These are phyloP conservation scores for Procambarus virginalis DNA, from an alignment of 1,140 invertebrate genomes.

Conservation along the genomic window DNA sequence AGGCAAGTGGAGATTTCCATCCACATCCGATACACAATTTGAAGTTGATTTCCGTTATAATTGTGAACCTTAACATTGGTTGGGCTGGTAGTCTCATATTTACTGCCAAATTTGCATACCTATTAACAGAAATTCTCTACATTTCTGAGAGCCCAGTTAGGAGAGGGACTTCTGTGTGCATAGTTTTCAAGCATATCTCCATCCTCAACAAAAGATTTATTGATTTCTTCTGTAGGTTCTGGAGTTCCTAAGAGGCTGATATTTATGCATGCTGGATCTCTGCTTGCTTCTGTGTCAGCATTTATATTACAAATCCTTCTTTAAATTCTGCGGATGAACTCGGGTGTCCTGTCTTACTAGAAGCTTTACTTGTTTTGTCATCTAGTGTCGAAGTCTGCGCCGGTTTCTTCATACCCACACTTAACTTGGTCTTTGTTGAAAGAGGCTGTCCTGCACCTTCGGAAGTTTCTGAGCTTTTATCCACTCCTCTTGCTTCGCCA, in stretches of 20 bases:
- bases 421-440: neutral
- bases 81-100: neutral
- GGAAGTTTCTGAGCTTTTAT: neutral
- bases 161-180: slow-evolving; percentile 4
- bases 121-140: neutral
- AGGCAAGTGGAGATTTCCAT: no score
- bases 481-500: neutral
- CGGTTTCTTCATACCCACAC: neutral
- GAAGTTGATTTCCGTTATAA: no score
- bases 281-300: neutral
- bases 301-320: neutral
- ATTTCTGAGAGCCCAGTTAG: slow-evolving; percentile 23
- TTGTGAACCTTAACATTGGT: neutral
- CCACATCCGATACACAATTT: no score
- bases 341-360: neutral
- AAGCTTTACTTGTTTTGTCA: neutral
- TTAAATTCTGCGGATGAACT: neutral
- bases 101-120: neutral
- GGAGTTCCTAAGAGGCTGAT: neutral
- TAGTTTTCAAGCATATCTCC: neutral
- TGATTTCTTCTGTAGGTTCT: neutral
- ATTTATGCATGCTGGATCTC: neutral
- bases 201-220: neutral
- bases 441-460: neutral
- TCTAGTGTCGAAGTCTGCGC: neutral